Evolutionary conservation across 2,888 invertebrate genomes (phyloP), one percentile per base, ranked within the genome.

Genomic region (Candidula unifasciata): DNA sequence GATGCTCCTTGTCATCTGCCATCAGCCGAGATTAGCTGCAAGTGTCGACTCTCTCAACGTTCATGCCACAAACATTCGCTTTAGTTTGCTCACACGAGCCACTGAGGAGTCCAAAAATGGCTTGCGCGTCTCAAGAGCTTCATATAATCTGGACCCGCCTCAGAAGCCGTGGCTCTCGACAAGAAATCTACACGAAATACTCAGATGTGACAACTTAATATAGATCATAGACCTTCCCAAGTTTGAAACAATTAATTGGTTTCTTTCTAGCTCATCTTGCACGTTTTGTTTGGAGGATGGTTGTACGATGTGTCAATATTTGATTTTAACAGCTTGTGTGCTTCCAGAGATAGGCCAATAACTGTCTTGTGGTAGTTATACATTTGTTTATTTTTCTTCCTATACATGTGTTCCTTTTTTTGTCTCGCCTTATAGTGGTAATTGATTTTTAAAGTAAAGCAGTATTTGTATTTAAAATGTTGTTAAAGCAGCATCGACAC

Each of bases 21-120:
- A 74, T 74, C 73, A 74, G 52, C n/a, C 73, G 52, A 52, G 73
- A 74, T 44, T 52, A 52, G 73, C 27, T 18, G 27, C 27, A 52
- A 74, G 73, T 52, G 73, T 16, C 52, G 52, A 52, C 73, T 74
- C 52, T 27, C 73, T 52, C 44, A 24, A n/a, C 21, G 27, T n/a
- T 16, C 73, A 74, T 52, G 73, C 52, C 73, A 74, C 52, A 74
- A 74, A 74, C 73, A 74, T 21, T 74, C 52, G 73, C 73, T 21
- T n/a, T n/a, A 27, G 8, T 52, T 52, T n/a, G 27, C 73, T 69
- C 73, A 52, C 73, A 74, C 73, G 52, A 3, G 6, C 52, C 52
- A 27, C 73, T 52, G 44, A 74, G 73, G 52, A 44, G n/a, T 27
- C 73, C 52, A 52, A 74, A 37, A 74, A 74, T 27, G 27, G 52